phyloP scores from a whole-genome alignment of 2,113 vertebrate genomes.

The Poicephalus meyeri region DNA sequence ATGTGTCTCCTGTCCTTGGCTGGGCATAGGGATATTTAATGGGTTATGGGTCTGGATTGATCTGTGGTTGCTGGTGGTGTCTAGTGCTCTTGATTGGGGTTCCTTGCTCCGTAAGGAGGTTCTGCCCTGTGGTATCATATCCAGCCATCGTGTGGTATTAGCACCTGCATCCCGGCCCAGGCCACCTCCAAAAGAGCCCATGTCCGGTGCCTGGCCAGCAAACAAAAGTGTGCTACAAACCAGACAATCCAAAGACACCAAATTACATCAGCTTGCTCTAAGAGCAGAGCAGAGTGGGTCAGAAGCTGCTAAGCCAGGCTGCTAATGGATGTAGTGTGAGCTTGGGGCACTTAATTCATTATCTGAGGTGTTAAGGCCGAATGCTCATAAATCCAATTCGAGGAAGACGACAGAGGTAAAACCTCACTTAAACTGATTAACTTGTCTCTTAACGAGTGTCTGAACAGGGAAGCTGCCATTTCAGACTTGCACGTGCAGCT shows the following conservation, averaged over 20 bases:
- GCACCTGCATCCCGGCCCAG: background rate
- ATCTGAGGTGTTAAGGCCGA: background rate
- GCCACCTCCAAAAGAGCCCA: background rate
- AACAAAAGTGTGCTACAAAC: background rate
- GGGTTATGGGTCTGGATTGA: background rate
- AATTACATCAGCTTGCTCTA: background rate
- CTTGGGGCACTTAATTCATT: background rate
- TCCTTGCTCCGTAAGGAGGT: background rate
- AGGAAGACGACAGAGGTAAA: constrained; percentile 14
- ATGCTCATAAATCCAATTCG: background rate
- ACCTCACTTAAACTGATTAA: constrained; percentile 41
- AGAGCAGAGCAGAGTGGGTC: background rate
- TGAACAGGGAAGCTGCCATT: background rate
- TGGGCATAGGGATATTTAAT: background rate
- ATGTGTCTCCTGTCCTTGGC: background rate
- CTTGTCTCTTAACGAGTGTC: background rate
- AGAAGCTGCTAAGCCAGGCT: background rate
- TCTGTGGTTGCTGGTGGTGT: background rate
- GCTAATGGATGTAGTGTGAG: background rate
- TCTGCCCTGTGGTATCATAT: rapidly evolving
- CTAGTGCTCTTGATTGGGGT: background rate
- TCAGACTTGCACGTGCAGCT: background rate
- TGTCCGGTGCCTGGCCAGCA: background rate
- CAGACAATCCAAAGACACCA: background rate
- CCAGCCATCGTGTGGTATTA: rapidly evolving